Conservation (phyloP, 2,797 vertebrate species). For the Oreonectes daqikongensis region DNA sequence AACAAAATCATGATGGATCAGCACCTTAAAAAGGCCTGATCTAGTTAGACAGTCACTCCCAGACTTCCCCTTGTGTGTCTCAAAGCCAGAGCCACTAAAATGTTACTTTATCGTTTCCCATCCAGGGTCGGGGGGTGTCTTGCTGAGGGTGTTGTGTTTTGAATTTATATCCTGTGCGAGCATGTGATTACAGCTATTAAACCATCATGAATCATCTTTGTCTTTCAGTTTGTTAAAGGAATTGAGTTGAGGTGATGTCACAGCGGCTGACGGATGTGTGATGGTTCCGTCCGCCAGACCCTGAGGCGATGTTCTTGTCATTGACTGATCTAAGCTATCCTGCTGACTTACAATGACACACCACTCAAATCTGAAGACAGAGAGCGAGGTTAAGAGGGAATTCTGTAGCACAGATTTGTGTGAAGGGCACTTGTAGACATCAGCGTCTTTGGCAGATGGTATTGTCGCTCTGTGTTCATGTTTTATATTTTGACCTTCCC, state of each 20-base stretch:
- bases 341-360: constrained; percentile 20
- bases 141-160: constrained; percentile 5
- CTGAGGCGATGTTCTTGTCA: constrained; percentile 31
- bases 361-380: constrained; percentile 1
- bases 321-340: constrained; percentile 30
- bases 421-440: constrained; percentile 1
- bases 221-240: constrained; percentile 28
- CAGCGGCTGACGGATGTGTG: constrained; percentile 17
- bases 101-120: constrained; percentile 8
- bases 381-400: background rate
- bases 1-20: constrained; percentile 35
- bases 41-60: constrained; percentile 28
- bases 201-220: constrained; percentile 37
- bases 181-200: constrained; percentile 38
- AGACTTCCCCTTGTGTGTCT: constrained; percentile 8
- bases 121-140: constrained; percentile 9
- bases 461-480: background rate
- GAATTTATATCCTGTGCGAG: constrained; percentile 32
- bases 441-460: background rate
- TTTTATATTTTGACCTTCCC: background rate
- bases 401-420: background rate
- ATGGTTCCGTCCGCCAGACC: constrained; percentile 22
- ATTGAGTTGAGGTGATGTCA: constrained; percentile 29
- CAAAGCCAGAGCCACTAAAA: constrained; percentile 4
- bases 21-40: constrained; percentile 35